Evolutionary conservation across 2,888 invertebrate genomes (phyloP).

Genomic region (Agonum fuliginosum): DNA sequence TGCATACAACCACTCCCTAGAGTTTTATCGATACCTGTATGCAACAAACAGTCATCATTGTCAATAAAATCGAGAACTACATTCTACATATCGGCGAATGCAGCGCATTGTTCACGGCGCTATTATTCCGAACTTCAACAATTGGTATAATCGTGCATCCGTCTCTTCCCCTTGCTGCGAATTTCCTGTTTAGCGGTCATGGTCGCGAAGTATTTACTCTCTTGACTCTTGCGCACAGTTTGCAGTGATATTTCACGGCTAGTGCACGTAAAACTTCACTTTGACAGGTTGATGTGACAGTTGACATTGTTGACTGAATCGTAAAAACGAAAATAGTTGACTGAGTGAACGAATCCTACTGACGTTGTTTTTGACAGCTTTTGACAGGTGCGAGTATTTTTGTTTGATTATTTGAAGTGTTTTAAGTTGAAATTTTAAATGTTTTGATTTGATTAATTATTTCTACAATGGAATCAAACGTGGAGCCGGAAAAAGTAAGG

Average conservation of each 20-base stretch:
- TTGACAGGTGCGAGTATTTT: too few relatives aligned
- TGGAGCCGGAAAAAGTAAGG: too few relatives aligned
- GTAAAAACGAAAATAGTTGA: slow-evolving; percentile 19
- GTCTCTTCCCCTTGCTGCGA: slow-evolving; percentile 51
- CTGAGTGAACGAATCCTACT: too few relatives aligned
- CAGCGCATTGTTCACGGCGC: slow-evolving; percentile 26
- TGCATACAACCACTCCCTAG: slow-evolving; percentile 1
- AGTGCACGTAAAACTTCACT: slow-evolving; percentile 24
- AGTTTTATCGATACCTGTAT: not conserved
- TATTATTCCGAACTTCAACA: slow-evolving; percentile 57
- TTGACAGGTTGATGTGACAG: slow-evolving; percentile 16
- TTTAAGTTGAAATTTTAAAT: too few relatives aligned
- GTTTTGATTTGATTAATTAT: too few relatives aligned
- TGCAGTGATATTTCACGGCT: slow-evolving; percentile 39
- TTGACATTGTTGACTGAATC: too few relatives aligned
- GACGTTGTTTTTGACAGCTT: too few relatives aligned
- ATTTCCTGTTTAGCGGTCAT: slow-evolving; percentile 56
- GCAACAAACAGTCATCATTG: not conserved
- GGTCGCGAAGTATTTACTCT: slow-evolving; percentile 50
- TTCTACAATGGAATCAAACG: too few relatives aligned
- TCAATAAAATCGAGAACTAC: slow-evolving; percentile 6
- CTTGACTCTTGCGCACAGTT: slow-evolving; percentile 40
- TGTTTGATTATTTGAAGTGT: too few relatives aligned
- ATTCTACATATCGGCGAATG: slow-evolving; percentile 35
- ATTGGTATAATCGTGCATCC: slow-evolving; percentile 56